Evolutionary conservation across 2,113 vertebrate species (phyloP), one percentile per base, ranked within the genome.

Genomic region (Agelaius phoeniceus): DNA sequence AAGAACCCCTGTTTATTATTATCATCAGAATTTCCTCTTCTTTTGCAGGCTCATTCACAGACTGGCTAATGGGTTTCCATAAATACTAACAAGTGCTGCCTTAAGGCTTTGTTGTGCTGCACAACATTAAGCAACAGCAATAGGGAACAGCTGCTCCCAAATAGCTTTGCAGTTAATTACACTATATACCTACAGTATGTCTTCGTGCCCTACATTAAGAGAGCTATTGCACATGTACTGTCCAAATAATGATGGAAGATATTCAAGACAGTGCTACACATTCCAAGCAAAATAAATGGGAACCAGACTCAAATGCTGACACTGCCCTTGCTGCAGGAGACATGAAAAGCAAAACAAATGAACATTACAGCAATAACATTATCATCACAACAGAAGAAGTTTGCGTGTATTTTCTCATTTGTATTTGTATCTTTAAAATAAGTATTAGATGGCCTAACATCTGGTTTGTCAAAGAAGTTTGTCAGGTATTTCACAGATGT

Each of bases 401-500:
- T 54, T 89, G 63, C 8, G 4, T 28, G 69, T 37, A 55, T 84
- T 97, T 84, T 89, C 84, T 84, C 63, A 75, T 85, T 68, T 68
- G 52, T 62, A 24, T 61, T 57, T 48, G 7, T 87, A 76, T 66
- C 92, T 82, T 76, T 81, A 95, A 83, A 94, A 41, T 46, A 84
- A 80, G 48, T 62, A 94, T 80, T 93, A 84, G 75, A 91, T 58
- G 62, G 31, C 35, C 55, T 61, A 68, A 89, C 96, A 97, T 97
- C 95, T 97, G 97, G 82, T 88, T 91, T 87, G 87, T 89, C 79
- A 82, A 69, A 96, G 57, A 76, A 65, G 76, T 89, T 84, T 94
- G 51, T 94, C 93, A 97, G 93, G 96, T 97, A 97, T 96, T 97
- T 94, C 89, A 65, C 94, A 96, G 82, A 96, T 95, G 95, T 94